These are phyloP conservation scores for Lamellibrachia columna DNA, from an alignment of 2,888 invertebrate genomes.

Conservation along the genomic window DNA sequence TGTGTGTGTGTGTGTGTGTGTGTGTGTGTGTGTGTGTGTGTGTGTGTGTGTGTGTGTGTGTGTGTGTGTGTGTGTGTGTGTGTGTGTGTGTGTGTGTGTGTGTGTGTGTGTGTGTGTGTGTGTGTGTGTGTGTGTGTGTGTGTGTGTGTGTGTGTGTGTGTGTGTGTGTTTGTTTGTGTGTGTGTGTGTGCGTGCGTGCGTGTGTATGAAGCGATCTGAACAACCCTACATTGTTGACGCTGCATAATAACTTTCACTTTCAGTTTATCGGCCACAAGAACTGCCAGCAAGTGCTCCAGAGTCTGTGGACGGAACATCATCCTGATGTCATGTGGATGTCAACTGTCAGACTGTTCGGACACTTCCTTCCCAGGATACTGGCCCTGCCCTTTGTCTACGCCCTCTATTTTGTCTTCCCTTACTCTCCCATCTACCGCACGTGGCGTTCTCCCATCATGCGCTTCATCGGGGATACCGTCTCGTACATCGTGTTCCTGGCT, in stretches of 20 bases:
- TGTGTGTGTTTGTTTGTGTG: too few relatives aligned
- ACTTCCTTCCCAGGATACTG: slow-evolving; percentile 31
- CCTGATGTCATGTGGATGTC: slow-evolving; percentile 31
- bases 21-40: too few relatives aligned
- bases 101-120: not conserved
- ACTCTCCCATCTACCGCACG: not conserved
- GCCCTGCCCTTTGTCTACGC: slow-evolving; percentile 32
- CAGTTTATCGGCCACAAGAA: slow-evolving; percentile 33
- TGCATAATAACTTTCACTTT: slow-evolving; percentile 13
- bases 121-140: too few relatives aligned
- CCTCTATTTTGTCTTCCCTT: slow-evolving; percentile 30
- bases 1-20: too few relatives aligned
- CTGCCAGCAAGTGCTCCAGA: slow-evolving; percentile 34
- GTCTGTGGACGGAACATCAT: slow-evolving; percentile 32
- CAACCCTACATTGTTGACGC: not conserved
- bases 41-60: too few relatives aligned
- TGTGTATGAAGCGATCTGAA: not conserved
- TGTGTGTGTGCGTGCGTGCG: not conserved
- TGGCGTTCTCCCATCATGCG: slow-evolving; percentile 32
- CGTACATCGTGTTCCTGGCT: slow-evolving; percentile 27
- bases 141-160: too few relatives aligned
- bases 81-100: not conserved
- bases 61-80: too few relatives aligned
- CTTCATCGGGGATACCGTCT: slow-evolving; percentile 31
- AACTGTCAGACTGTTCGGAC: not conserved